A percentile compares a stretch with the other conserved stretches of the same genome.
These are phyloP conservation scores for Rhinopithecus roxellana DNA, from an alignment of 2,113 vertebrate genomes.

Conservation along the genomic window DNA sequence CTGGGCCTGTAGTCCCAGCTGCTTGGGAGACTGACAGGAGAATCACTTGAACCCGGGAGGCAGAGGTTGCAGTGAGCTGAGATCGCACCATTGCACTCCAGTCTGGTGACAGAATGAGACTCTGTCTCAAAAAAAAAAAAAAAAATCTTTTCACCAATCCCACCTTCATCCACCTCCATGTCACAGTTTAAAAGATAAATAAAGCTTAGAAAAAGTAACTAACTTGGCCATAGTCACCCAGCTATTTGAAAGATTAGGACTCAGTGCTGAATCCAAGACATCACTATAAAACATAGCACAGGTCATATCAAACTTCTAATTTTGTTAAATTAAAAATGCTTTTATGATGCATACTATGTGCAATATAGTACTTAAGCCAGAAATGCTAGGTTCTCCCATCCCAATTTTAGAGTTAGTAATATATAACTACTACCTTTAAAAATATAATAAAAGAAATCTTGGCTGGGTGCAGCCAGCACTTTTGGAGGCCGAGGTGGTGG, in stretches of 20 bases:
- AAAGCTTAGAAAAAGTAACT: neutral
- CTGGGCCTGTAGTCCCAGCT: no score
- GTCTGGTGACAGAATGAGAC: no score
- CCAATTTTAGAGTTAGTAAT: neutral
- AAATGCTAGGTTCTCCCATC: neutral
- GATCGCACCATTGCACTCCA: no score
- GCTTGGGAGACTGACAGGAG: no score
- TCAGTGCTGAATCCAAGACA: neutral
- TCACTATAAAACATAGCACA: neutral
- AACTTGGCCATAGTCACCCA: neutral
- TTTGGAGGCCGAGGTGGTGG: neutral
- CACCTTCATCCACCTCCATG: neutral
- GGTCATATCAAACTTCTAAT: neutral
- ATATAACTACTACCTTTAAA: neutral
- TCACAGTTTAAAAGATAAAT: neutral
- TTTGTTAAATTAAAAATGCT: neutral
- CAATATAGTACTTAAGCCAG: neutral
- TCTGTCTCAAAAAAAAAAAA: neutral
- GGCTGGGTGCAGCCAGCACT: no score
- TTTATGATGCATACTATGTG: neutral
- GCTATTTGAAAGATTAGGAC: neutral
- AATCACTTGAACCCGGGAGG: no score
- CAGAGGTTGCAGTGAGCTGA: no score
- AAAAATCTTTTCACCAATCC: neutral
- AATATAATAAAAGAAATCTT: neutral